Evolutionary conservation across 2,888 invertebrate genomes (phyloP).

Genomic region (Didymodactylos carnosus): DNA sequence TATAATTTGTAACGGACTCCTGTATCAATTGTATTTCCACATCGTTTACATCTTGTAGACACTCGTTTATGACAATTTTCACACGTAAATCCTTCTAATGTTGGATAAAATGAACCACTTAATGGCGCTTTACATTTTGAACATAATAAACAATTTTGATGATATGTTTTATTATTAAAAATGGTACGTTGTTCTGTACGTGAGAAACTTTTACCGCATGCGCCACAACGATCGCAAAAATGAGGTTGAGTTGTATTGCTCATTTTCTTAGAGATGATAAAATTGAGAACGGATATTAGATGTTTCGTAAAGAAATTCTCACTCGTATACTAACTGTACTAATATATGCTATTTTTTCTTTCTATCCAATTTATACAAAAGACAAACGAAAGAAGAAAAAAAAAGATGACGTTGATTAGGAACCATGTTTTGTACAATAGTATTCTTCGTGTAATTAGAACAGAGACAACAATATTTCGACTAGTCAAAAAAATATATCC

Average conservation of each 20-base stretch:
- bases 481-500: too few species aligned
- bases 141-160: slow-evolving; percentile 1
- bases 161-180: neutral
- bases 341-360: too few species aligned
- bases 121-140: neutral
- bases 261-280: too few species aligned
- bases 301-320: too few species aligned
- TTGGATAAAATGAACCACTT: neutral
- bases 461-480: too few species aligned
- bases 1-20: neutral
- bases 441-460: too few species aligned
- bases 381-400: too few species aligned
- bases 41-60: neutral
- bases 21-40: neutral
- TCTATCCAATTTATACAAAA: too few species aligned
- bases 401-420: too few species aligned
- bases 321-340: too few species aligned
- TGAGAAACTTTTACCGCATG: neutral
- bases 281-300: too few species aligned
- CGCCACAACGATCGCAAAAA: neutral
- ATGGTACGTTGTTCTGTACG: neutral
- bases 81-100: neutral
- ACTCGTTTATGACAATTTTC: neutral
- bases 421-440: too few species aligned
- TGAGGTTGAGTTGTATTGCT: neutral